A percentile compares a stretch with the other conserved stretches of the same genome.
Evolutionary conservation across 2,113 vertebrate genomes (phyloP).

Genomic region (Calonectris borealis): DNA sequence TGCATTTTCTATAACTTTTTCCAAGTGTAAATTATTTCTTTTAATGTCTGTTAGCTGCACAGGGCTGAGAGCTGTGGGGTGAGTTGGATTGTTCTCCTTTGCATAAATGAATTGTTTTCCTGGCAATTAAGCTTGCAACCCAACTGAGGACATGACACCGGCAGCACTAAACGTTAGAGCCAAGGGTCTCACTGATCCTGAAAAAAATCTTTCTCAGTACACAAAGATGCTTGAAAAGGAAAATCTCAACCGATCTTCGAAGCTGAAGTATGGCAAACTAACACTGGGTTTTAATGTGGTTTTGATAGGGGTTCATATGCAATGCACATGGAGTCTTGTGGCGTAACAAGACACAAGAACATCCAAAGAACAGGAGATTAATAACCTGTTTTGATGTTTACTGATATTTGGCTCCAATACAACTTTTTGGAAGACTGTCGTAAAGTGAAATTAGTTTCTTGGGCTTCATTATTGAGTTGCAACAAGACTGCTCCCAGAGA

Average conservation of each 20-base stretch:
- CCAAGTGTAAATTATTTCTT: not conserved
- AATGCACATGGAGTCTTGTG: not conserved
- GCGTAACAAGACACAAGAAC: not conserved
- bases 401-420: not conserved
- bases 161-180: not conserved
- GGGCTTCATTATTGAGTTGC: not conserved
- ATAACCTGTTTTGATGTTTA: not conserved
- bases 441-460: not conserved
- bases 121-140: not conserved
- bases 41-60: not conserved
- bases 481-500: not conserved
- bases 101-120: not conserved
- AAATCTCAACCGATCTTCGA: not conserved
- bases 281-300: not conserved
- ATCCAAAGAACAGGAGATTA: not conserved
- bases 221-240: not conserved
- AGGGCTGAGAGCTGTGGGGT: not conserved
- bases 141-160: not conserved
- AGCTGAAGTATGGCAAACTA: not conserved
- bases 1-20: not conserved
- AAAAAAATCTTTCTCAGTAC: not conserved
- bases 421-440: not conserved
- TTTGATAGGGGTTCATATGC: not conserved
- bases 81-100: not conserved
- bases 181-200: not conserved